Percentiles rank a stretch among this genome's conserved stretches.
These are phyloP conservation scores for Nasonia oneida DNA, from an alignment of 2,888 invertebrate species.

Conservation along the genomic window DNA sequence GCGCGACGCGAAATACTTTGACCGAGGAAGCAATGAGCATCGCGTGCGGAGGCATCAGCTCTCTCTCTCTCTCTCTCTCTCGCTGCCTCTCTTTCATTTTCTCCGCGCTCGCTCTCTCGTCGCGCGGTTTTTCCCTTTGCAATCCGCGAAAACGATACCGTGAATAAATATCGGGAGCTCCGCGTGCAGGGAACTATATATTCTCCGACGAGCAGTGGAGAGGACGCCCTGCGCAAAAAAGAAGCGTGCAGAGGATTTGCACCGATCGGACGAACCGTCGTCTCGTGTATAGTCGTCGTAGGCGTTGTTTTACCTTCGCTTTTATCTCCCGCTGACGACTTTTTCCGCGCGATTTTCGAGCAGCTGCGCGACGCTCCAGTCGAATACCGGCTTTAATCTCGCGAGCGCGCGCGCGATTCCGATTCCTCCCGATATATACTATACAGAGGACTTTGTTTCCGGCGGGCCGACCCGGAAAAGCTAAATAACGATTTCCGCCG, in stretches of 20 bases:
- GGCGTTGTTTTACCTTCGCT: neutral
- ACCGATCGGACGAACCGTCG: conserved; percentile 4
- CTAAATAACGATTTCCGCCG: conserved; percentile 54
- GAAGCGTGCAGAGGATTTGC: conserved; percentile 5
- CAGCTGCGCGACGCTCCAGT: neutral
- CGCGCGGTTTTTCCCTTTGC: neutral
- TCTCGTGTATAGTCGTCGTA: neutral
- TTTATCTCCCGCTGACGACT: neutral
- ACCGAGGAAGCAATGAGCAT: conserved; percentile 64
- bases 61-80: neutral
- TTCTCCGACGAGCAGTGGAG: neutral
- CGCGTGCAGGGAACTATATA: neutral
- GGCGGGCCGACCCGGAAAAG: neutral
- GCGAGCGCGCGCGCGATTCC: conserved; percentile 20
- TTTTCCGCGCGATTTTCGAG: conserved; percentile 34
- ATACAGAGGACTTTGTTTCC: conserved; percentile 24
- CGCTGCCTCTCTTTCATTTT: conserved; percentile 33
- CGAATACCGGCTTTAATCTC: conserved; percentile 51
- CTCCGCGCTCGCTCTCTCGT: neutral
- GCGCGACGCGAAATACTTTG: conserved; percentile 68
- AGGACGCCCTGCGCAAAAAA: neutral
- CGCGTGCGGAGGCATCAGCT: conserved; percentile 25
- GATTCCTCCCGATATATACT: neutral
- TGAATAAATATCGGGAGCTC: conserved; percentile 58
- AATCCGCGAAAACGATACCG: conserved; percentile 42